Percentiles rank a stretch among this genome's conserved stretches.
Evolutionary conservation across 1,140 invertebrate genomes (phyloP).

Genomic region (Dendrolimus kikuchii): DNA sequence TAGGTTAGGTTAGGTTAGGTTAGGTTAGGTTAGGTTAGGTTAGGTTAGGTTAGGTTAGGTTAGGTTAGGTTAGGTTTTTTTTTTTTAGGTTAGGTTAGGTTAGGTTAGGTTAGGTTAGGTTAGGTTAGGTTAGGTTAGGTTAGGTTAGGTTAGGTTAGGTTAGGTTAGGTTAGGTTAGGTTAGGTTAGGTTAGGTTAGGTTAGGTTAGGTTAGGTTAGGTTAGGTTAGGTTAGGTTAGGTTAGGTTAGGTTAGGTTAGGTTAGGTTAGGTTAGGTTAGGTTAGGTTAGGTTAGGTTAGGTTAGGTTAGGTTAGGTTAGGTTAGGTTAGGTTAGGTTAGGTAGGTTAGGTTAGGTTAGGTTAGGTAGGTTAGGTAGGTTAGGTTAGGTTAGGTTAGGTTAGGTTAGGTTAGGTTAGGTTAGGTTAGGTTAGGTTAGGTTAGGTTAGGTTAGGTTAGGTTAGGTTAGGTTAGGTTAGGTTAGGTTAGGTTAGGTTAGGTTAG

Average conservation of each 20-base stretch:
- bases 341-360: slow-evolving; percentile 20
- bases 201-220: slow-evolving; percentile 1
- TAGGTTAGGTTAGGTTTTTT: slow-evolving; percentile 27
- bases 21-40: slow-evolving; percentile 12
- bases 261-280: slow-evolving; percentile 13
- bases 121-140: slow-evolving; percentile 7
- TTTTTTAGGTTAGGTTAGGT: slow-evolving; percentile 5
- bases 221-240: slow-evolving; percentile 7
- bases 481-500: slow-evolving; percentile 21
- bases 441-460: slow-evolving; percentile 21
- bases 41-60: slow-evolving; percentile 21
- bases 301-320: slow-evolving; percentile 22
- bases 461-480: slow-evolving; percentile 19
- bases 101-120: slow-evolving; percentile 3
- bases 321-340: slow-evolving; percentile 20
- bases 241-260: slow-evolving; percentile 24
- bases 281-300: slow-evolving; percentile 19
- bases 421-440: slow-evolving; percentile 22
- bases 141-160: slow-evolving; percentile 3
- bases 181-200: slow-evolving; percentile 2
- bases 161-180: slow-evolving; percentile 12
- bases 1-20: slow-evolving; percentile 14
- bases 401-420: slow-evolving; percentile 17
- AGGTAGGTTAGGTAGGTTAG: slow-evolving; percentile 14
- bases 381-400: slow-evolving; percentile 13